Base-by-base conservation (phyloP, 2,113 vertebrate species). In the Clupea harengus region DNA sequence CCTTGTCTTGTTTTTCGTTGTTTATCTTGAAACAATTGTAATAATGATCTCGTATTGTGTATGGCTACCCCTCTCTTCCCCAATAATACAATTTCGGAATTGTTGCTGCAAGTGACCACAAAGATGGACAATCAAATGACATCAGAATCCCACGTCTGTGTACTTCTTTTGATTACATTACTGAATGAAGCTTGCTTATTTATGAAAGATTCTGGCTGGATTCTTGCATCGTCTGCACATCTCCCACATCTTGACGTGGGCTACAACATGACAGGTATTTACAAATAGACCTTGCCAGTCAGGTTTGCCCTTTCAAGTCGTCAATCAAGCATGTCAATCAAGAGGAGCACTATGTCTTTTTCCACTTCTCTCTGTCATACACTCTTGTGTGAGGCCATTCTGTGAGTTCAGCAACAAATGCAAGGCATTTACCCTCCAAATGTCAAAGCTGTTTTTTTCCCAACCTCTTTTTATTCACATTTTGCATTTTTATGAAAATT, bases 1-100 rank as follows among this genome's bases (percentile, higher is more conserved):
- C 45, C n/a, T 60, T 89, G 81, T 88, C 54, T 89, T 44, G 20
- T 54, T 39, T 18, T 49, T 45, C n/a, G 88, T 88, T 92, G 90
- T 91, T 94, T 90, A 83, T 91, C 82, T 45, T 72, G 18, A 78
- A 81, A 83, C 75, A 81, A 57, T 81, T 78, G 72, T 78, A 39
- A 78, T 78, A 78, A 78, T 78, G 72, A 78, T 39, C 25, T 39
- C 10, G 28, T 4, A 39, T 32, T 44, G 72, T 22, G 64, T 9
- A 8, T 3, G 25, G n/a, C 64, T 67, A 28, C n/a, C 64, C 64
- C 6, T 28, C 64, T 67, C 9, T 28, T 28, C n/a, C 64, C 11
- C 2, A 2, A 78, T 39, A 78, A 39, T 39, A 39, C 39, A 44
- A 39, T 9, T 39, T 39, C 13, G 32, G 28, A 72, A 72, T 28